These are phyloP conservation scores for Eupithecia dodoneata DNA, from an alignment of 2,888 invertebrate species.

Conservation along the genomic window DNA sequence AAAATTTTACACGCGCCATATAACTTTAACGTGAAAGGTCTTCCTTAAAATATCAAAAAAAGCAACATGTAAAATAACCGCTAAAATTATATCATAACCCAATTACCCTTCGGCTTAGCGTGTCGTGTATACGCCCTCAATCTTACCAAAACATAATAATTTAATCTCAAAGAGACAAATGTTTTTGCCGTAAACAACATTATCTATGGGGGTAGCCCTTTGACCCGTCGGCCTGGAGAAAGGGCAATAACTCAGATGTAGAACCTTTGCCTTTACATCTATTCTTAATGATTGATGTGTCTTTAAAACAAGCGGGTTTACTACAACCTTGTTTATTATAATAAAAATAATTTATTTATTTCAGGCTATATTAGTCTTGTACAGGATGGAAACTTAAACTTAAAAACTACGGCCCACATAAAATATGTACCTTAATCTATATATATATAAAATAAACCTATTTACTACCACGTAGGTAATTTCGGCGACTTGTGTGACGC, in stretches of 20 bases:
- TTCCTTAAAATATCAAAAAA: background rate
- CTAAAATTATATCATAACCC: background rate
- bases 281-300: background rate
- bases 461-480: no score
- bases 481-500: no score
- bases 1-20: background rate
- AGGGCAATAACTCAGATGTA: background rate
- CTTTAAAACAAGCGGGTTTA: background rate
- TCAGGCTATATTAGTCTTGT: no score
- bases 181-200: conserved; percentile 12
- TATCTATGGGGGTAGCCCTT: conserved; percentile 5
- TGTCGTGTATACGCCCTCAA: background rate
- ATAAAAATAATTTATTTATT: no score
- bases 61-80: background rate
- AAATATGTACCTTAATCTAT: no score
- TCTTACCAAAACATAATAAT: conserved; percentile 13
- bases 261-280: background rate
- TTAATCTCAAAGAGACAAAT: conserved; percentile 8
- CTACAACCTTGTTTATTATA: no score
- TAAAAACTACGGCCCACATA: no score
- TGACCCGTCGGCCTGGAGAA: background rate
- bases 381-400: no score
- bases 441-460: no score
- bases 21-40: background rate
- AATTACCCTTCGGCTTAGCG: conserved; percentile 1